phyloP scores from a whole-genome alignment of 23 tunicate species.

The Ciona savignyi region DNA sequence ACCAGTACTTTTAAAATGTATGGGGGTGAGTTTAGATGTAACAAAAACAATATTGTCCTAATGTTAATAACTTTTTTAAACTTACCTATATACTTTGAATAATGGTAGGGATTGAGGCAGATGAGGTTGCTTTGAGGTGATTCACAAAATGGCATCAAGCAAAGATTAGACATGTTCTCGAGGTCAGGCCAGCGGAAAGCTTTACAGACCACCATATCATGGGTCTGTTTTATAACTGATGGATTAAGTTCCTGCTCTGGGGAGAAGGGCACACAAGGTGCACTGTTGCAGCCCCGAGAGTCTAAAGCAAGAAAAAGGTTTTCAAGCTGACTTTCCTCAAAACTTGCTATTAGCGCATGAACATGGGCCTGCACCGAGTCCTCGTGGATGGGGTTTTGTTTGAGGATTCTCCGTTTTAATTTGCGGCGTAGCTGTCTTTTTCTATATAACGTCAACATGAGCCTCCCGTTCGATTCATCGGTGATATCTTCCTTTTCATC shows the following conservation, averaged over 20 bases:
- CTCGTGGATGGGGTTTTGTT: too few species aligned
- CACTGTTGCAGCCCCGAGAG: conserved; percentile 7
- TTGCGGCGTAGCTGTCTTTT: conserved; percentile 8
- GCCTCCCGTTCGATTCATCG: not conserved
- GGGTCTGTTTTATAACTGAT: too few species aligned
- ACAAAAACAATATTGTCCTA: too few species aligned
- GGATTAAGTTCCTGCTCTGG: too few species aligned
- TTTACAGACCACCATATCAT: too few species aligned
- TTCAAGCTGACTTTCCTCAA: conserved; percentile 11
- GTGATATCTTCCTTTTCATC: not conserved
- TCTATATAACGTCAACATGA: conserved; percentile 14
- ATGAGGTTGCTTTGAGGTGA: conserved; percentile 11
- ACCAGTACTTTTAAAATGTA: too few species aligned
- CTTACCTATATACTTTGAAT: conserved; percentile 16
- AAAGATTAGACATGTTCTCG: not conserved
- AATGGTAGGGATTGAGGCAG: conserved; percentile 25
- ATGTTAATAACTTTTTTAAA: too few species aligned
- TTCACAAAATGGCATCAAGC: conserved; percentile 17
- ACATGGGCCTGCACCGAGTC: not conserved
- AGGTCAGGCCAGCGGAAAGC: conserved; percentile 10
- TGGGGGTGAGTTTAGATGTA: too few species aligned
- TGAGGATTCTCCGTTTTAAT: not conserved
- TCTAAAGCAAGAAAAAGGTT: conserved; percentile 5
- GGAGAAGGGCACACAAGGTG: conserved; percentile 3
- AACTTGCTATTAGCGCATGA: conserved; percentile 2